Base-by-base conservation (phyloP, 2,113 vertebrate species). In the Poicephalus meyeri region DNA sequence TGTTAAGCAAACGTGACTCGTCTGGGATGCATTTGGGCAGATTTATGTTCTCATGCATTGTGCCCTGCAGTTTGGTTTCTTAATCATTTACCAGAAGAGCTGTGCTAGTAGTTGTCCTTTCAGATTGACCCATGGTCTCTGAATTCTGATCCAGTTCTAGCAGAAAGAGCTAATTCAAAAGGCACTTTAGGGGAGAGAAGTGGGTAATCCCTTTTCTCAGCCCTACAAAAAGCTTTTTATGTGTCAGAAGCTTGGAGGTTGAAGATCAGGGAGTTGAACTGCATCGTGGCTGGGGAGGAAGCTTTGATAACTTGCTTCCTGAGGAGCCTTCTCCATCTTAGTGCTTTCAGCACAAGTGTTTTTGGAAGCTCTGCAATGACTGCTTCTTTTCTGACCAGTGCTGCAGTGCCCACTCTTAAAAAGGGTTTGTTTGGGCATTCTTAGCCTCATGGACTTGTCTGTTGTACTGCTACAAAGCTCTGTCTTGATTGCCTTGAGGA, bases 51-150 rank as follows among this genome's bases (percentile, higher is more conserved):
- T 88, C 58, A 3, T 55, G 46, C 16, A 2, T 33, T 69, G 52
- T 71, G n/a, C 42, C 42, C 24, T 60, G 46, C 37, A 35, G 49
- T 77, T 73, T 25, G n/a, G 37, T 65, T 76, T 58, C 76, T 93
- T 93, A 86, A 92, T 94, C 53, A 86, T 94, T 93, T 77, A 91
- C 86, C n/a, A 73, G 37, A 82, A 72, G 64, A 85, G 47, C 63
- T 82, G 49, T 80, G 69, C 74, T 69, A 16, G 41, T 11, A 26
- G n/a, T 42, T 80, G 42, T 74, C 89, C 86, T 95, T 78, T 80
- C 68, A 84, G 37, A 49, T 17, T 84, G 95, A 91, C 72, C 86
- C 14, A 0, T 17, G 60, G 42, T 35, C 69, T 80, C 86, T 91
- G 91, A 81, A 78, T 91, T n/a, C 2, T 6, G 69, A 91, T 64